Evolutionary conservation across 1,140 invertebrate genomes (phyloP).

Genomic region (Ceratosolen solmsi): DNA sequence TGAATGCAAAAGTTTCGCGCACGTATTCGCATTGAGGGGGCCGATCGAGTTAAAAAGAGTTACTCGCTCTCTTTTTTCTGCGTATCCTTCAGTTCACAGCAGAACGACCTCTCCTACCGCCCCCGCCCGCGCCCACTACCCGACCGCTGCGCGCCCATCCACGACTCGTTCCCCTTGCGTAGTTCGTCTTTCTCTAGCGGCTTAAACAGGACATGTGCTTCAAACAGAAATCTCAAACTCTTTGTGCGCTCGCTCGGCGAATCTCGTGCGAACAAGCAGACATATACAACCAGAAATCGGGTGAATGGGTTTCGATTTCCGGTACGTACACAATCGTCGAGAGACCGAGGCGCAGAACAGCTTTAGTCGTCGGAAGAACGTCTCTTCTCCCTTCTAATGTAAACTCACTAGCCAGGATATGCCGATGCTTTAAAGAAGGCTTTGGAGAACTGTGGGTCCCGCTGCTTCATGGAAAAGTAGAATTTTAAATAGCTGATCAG

Average conservation of each 20-base stretch:
- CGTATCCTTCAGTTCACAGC: background rate
- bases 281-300: constrained; percentile 46
- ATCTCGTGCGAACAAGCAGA: constrained; percentile 29
- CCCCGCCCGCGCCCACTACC: no score
- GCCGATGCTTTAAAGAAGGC: background rate
- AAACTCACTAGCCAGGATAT: constrained; percentile 7
- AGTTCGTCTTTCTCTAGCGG: background rate
- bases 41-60: constrained; percentile 11
- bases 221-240: constrained; percentile 56
- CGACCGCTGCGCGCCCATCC: no score
- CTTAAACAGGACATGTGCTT: constrained; percentile 55
- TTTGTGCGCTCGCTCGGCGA: constrained; percentile 41
- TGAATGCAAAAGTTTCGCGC: constrained; percentile 27
- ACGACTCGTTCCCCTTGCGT: no score
- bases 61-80: background rate
- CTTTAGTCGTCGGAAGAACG: background rate
- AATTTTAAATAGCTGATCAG: no score
- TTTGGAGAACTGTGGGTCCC: background rate
- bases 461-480: background rate
- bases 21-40: background rate
- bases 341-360: background rate
- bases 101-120: background rate
- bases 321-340: constrained; percentile 51
- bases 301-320: constrained; percentile 62
- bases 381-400: constrained; percentile 7